phyloP scores from a whole-genome alignment of 1,140 invertebrate genomes.

The Anthonomus grandis region DNA sequence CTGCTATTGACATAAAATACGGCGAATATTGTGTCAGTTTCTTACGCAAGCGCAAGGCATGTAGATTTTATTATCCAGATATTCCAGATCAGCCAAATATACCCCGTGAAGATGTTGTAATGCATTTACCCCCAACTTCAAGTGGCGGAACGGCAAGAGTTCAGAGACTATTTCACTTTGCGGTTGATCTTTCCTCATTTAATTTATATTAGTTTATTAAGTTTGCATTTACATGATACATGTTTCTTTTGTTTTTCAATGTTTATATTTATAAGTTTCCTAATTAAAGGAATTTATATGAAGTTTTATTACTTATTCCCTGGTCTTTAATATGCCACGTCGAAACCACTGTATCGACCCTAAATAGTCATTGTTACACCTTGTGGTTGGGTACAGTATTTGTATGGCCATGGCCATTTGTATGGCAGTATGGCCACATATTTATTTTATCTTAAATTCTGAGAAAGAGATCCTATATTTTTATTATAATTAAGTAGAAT shows the following conservation, averaged over 20 bases:
- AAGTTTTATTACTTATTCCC: background rate
- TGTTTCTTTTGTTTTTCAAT: constrained; percentile 5
- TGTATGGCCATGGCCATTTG: no score
- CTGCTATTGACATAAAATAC: background rate
- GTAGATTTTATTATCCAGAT: constrained; percentile 5
- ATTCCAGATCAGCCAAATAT: constrained; percentile 3
- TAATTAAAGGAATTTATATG: constrained; percentile 7
- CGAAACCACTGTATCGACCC: constrained; percentile 3
- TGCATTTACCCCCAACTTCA: background rate
- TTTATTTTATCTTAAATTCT: background rate
- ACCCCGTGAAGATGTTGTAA: constrained; percentile 4
- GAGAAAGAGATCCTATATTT: background rate
- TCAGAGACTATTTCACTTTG: constrained; percentile 2
- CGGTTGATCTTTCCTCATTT: constrained; percentile 6
- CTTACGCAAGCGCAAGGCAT: constrained; percentile 3
- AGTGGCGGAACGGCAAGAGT: constrained; percentile 3
- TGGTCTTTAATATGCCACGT: background rate
- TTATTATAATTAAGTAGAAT: constrained; percentile 4
- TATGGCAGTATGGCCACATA: background rate
- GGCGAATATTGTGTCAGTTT: constrained; percentile 1
- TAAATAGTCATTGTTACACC: background rate
- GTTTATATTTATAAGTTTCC: constrained; percentile 1
- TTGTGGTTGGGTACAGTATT: no score
- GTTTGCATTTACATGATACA: constrained; percentile 5
- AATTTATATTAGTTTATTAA: constrained; percentile 8